A percentile compares a stretch with the other conserved stretches of the same genome.
phyloP scores from a whole-genome alignment of 2,888 invertebrate species.

The Galerucella calmariensis region DNA sequence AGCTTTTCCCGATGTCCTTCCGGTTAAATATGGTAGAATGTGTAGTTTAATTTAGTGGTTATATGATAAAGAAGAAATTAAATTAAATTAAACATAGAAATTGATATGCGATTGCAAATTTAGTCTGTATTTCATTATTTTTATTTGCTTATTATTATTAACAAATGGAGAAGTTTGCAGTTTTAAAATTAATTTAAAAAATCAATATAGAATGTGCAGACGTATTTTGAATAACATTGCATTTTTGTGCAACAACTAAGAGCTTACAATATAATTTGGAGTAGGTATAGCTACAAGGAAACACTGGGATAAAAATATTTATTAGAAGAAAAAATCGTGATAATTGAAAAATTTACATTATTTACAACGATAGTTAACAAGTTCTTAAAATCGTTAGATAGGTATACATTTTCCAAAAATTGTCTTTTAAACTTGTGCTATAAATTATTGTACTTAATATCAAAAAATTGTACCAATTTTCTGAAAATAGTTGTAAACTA shows the following conservation, averaged over 20 bases:
- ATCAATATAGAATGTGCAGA: background rate
- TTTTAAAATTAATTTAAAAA: background rate
- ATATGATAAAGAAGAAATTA: too few species aligned
- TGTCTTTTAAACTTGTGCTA: background rate
- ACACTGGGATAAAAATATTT: background rate
- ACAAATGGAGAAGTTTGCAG: too few species aligned
- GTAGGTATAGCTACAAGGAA: background rate
- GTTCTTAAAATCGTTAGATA: background rate
- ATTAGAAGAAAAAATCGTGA: background rate
- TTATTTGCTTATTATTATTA: too few species aligned
- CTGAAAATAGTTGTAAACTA: background rate
- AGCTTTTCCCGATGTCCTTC: too few species aligned
- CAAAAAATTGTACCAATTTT: slow-evolving; percentile 12
- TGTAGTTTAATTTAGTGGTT: too few species aligned
- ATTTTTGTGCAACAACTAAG: too few species aligned
- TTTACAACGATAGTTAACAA: background rate
- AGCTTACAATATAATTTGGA: background rate
- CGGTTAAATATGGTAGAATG: too few species aligned
- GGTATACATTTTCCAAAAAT: slow-evolving; percentile 4
- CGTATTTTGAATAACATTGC: background rate
- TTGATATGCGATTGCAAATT: too few species aligned
- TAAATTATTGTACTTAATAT: slow-evolving; percentile 9
- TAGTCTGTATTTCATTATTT: too few species aligned
- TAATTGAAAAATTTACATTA: slow-evolving; percentile 1
- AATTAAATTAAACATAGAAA: too few species aligned